Percentiles rank a stretch among this genome's conserved stretches.
phyloP scores from a whole-genome alignment of 2,113 vertebrate species.

The Stictonetta naevosa region DNA sequence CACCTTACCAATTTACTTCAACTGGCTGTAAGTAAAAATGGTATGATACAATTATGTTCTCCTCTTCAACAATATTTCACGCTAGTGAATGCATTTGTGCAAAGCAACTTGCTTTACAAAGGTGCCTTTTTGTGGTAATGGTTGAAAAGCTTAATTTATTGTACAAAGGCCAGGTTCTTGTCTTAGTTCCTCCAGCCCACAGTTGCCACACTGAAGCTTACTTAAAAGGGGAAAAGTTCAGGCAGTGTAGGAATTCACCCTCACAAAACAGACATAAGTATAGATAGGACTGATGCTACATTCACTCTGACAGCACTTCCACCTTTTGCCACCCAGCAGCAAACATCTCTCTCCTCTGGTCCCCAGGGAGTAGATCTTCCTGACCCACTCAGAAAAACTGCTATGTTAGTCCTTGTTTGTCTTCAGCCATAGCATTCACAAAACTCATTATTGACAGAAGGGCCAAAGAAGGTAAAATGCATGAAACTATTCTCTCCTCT shows the following conservation, averaged over 20 bases:
- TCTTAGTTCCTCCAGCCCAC: background rate
- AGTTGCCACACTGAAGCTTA: background rate
- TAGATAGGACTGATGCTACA: background rate
- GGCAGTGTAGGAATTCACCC: background rate
- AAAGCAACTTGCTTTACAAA: background rate
- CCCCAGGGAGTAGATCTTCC: fast-evolving
- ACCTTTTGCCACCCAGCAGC: background rate
- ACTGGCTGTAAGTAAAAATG: background rate
- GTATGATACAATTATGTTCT: background rate
- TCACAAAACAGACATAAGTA: background rate
- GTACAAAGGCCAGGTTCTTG: background rate
- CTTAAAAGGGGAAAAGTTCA: background rate
- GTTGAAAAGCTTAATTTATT: background rate
- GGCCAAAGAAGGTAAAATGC: background rate
- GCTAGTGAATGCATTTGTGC: background rate
- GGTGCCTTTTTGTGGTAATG: background rate
- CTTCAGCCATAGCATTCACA: background rate
- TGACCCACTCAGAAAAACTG: background rate
- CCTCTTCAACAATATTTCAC: background rate
- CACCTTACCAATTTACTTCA: background rate
- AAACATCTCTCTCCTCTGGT: background rate
- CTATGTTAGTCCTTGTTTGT: background rate
- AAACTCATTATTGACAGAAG: background rate
- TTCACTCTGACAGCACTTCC: background rate
- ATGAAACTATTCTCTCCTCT: background rate